Evolutionary conservation across 30 jellyfish, hydroid and myxozoan genomes (phyloP).

Genomic region (Chrysaora quinquecirrha): DNA sequence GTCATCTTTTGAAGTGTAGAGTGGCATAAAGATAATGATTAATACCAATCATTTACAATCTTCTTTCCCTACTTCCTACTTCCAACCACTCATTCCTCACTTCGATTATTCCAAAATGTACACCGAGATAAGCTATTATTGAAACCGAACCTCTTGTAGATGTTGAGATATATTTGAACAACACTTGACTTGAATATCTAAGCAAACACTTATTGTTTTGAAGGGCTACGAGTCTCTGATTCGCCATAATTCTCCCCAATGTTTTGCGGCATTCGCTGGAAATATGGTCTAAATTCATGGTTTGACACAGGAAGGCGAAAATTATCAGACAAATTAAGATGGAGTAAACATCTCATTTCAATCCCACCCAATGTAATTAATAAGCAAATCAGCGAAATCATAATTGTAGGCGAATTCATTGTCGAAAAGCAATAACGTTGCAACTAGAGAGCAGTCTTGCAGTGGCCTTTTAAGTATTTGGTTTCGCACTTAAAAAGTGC

Average conservation of each 20-base stretch:
- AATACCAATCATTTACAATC: too few relatives aligned
- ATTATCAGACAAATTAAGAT: constrained; percentile 3
- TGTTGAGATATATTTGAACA: background rate
- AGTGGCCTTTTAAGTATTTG: too few relatives aligned
- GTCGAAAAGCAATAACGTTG: too few relatives aligned
- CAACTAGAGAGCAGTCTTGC: too few relatives aligned
- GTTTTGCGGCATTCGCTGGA: constrained; percentile 4
- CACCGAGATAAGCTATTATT: too few relatives aligned
- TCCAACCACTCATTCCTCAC: too few relatives aligned
- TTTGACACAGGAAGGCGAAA: constrained; percentile 57
- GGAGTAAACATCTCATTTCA: background rate
- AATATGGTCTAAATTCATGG: constrained; percentile 27
- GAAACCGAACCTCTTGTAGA: too few relatives aligned
- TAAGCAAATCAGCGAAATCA: background rate
- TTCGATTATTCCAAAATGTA: too few relatives aligned
- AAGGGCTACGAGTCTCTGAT: too few relatives aligned
- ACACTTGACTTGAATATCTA: background rate
- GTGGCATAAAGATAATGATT: background rate
- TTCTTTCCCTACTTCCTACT: too few relatives aligned
- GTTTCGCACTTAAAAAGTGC: too few relatives aligned
- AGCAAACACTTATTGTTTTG: background rate
- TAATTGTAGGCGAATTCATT: background rate
- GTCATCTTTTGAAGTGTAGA: background rate
- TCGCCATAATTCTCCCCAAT: too few relatives aligned
- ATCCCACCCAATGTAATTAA: constrained; percentile 4